Conservation (phyloP, 1,140 invertebrate species). For the Ceratitis capitata region DNA sequence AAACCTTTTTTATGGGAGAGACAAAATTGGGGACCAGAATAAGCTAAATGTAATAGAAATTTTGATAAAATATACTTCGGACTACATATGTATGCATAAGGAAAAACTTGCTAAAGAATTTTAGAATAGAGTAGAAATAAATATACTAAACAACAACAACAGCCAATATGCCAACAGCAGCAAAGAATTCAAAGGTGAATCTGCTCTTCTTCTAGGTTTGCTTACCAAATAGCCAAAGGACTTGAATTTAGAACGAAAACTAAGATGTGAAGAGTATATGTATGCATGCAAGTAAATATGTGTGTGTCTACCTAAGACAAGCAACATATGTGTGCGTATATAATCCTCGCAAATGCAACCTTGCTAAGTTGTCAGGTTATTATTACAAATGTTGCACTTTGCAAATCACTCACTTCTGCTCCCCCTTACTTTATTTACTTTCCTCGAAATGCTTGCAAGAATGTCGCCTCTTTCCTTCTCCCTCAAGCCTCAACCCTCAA, state of each 20-base stretch:
- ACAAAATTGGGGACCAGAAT: not conserved
- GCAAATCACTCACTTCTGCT: not conserved
- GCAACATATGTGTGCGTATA: not conserved
- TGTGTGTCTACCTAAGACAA: not conserved
- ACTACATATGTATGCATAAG: too few species aligned
- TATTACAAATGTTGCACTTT: conserved; percentile 2
- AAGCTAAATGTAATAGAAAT: not conserved
- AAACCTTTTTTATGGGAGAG: not conserved
- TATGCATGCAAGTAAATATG: too few species aligned
- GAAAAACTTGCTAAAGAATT: too few species aligned
- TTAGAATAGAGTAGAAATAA: not conserved
- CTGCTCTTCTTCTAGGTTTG: not conserved
- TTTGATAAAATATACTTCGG: not conserved
- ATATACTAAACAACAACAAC: not conserved
- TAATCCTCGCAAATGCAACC: not conserved
- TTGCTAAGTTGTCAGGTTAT: conserved; percentile 2
- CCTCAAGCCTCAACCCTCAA: too few species aligned
- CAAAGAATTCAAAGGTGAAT: not conserved
- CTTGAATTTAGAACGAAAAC: not conserved
- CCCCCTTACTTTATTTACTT: not conserved
- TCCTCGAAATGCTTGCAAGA: not conserved
- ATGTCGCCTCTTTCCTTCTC: not conserved
- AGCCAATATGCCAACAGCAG: not conserved
- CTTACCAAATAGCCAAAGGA: not conserved
- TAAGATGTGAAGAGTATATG: not conserved